These are phyloP conservation scores for Zeuzera pyrina DNA, from an alignment of 2,888 invertebrate genomes.

Conservation along the genomic window DNA sequence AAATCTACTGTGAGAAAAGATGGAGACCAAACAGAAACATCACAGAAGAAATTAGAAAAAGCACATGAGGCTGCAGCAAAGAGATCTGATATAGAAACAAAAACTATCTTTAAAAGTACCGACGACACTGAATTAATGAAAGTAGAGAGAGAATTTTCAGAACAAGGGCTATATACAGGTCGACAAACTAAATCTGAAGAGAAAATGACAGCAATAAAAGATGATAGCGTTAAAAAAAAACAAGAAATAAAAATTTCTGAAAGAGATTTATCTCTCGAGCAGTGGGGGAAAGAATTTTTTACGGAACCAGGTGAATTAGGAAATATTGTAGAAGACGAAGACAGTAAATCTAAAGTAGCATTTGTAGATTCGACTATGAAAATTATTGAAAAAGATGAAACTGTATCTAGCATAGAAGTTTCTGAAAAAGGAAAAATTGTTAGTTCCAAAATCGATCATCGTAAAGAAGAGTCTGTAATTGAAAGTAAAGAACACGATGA, in stretches of 20 bases:
- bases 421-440: conserved; percentile 62
- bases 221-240: conserved; percentile 60
- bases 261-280: conserved; percentile 64
- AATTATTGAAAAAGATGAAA: conserved; percentile 61
- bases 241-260: conserved; percentile 68
- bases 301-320: conserved; percentile 62
- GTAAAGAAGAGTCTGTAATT: conserved; percentile 60
- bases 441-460: conserved; percentile 59
- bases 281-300: conserved; percentile 71
- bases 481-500: conserved; percentile 67
- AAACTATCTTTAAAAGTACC: conserved; percentile 53
- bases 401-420: conserved; percentile 53
- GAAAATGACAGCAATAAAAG: conserved; percentile 64
- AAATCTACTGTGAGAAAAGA: conserved; percentile 57
- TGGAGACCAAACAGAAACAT: conserved; percentile 64
- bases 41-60: conserved; percentile 65
- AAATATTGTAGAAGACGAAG: conserved; percentile 57
- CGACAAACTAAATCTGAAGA: conserved; percentile 63
- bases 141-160: conserved; percentile 56
- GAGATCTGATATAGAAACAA: conserved; percentile 59
- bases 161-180: conserved; percentile 61
- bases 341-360: conserved; percentile 48
- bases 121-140: conserved; percentile 56
- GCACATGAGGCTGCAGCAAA: conserved; percentile 67
- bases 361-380: conserved; percentile 58